These are phyloP conservation scores for Cryptomyrus ogoouensis DNA, from an alignment of 2,113 vertebrate genomes.

Conservation along the genomic window DNA sequence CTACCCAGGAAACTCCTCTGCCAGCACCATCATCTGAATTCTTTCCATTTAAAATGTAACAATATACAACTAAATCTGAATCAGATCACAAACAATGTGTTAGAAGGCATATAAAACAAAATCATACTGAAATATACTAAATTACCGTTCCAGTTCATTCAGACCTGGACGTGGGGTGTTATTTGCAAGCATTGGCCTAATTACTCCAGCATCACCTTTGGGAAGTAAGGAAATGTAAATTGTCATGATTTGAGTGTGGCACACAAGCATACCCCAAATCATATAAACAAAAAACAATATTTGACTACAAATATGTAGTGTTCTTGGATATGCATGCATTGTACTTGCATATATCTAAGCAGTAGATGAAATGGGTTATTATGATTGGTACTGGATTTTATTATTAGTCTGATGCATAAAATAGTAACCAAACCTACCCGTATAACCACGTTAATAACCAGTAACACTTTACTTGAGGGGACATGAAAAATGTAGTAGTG, in stretches of 20 bases:
- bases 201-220: neutral
- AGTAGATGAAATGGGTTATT: neutral
- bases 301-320: neutral
- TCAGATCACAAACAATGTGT: neutral
- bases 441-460: neutral
- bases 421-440: neutral
- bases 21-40: neutral
- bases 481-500: neutral
- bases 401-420: neutral
- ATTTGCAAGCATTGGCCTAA: neutral
- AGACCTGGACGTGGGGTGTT: neutral
- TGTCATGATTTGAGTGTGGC: neutral
- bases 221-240: neutral
- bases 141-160: neutral
- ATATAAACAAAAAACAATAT: neutral
- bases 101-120: constrained; percentile 3
- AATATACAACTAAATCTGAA: neutral
- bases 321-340: neutral
- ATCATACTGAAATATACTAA: neutral
- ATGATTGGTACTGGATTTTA: neutral
- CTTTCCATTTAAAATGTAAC: neutral
- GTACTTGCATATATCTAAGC: neutral
- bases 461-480: neutral
- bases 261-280: neutral
- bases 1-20: neutral